phyloP scores from a whole-genome alignment of 2,888 invertebrate genomes.

The Emmelina monodactyla region DNA sequence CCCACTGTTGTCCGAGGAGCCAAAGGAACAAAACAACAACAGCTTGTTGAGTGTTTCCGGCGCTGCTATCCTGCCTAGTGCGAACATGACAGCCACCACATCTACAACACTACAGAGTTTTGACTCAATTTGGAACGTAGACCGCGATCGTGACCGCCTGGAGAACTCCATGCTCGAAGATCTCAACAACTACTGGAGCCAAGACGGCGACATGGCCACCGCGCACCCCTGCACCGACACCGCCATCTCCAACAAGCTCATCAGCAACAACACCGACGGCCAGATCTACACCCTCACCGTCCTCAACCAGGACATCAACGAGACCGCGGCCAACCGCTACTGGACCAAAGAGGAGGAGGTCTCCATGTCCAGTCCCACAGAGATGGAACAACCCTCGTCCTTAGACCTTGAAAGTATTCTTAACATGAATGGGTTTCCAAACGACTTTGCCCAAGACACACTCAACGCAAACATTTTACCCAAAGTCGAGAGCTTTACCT shows the following conservation, averaged over 20 bases:
- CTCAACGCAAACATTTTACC: slow-evolving; percentile 62
- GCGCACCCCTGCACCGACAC: slow-evolving; percentile 55
- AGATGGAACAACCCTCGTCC: slow-evolving; percentile 67
- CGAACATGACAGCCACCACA: slow-evolving; percentile 41
- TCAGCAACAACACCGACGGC: slow-evolving; percentile 74
- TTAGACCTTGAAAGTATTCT: slow-evolving; percentile 83
- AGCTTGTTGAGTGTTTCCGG: slow-evolving; percentile 50
- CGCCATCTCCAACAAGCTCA: slow-evolving; percentile 58
- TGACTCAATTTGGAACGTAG: slow-evolving; percentile 73
- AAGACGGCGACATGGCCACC: slow-evolving; percentile 67
- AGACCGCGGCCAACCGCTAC: slow-evolving; percentile 70
- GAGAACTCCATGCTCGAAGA: slow-evolving; percentile 83
- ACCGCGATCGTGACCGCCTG: slow-evolving; percentile 75
- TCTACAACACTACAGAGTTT: slow-evolving; percentile 60
- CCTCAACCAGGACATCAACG: slow-evolving; percentile 80
- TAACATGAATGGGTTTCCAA: slow-evolving; percentile 71
- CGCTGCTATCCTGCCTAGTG: slow-evolving; percentile 29
- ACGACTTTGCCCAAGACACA: slow-evolving; percentile 65
- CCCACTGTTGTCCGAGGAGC: slow-evolving; percentile 57
- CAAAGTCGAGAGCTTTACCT: slow-evolving; percentile 76
- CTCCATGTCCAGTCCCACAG: slow-evolving; percentile 66
- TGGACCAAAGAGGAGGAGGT: slow-evolving; percentile 72
- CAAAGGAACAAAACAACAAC: slow-evolving; percentile 70
- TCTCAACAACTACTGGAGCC: slow-evolving; percentile 84
- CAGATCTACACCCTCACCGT: slow-evolving; percentile 88